Conservation (phyloP, 2,113 vertebrate genomes). For the Miniopterus natalensis region DNA sequence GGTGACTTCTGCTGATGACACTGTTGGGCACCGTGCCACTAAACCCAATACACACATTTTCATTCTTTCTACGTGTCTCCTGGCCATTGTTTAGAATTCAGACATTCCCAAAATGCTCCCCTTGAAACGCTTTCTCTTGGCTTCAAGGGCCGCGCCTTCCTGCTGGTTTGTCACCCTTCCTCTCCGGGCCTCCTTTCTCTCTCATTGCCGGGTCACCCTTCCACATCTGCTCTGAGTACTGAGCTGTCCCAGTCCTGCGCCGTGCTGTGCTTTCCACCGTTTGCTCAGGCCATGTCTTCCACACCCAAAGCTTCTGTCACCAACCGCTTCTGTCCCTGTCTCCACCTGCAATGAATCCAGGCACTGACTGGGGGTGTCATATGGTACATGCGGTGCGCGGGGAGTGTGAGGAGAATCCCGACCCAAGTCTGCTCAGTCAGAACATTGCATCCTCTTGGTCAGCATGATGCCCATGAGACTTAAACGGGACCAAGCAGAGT, state of each 20-base stretch:
- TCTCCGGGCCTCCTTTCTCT: not conserved
- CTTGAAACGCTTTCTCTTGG: not conserved
- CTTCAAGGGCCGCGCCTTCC: not conserved
- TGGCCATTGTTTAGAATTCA: not conserved
- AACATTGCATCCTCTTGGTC: not conserved
- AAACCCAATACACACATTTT: not conserved
- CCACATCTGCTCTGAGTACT: not conserved
- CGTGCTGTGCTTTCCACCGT: not conserved
- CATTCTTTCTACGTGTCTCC: not conserved
- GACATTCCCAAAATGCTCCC: too few relatives aligned
- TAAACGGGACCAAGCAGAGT: not conserved
- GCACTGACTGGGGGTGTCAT: accelerated
- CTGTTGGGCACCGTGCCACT: too few relatives aligned
- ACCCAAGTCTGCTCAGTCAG: not conserved
- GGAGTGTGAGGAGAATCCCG: accelerated
- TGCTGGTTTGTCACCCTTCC: not conserved
- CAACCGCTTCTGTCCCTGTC: not conserved
- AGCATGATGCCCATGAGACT: not conserved
- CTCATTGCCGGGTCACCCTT: not conserved
- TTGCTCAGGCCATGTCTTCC: not conserved
- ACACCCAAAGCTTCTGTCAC: not conserved
- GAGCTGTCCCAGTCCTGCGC: not conserved
- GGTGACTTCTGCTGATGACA: not conserved
- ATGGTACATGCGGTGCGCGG: accelerated
- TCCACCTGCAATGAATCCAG: not conserved